A percentile compares a stretch with the other conserved stretches of the same genome.
Conservation (phyloP, 1,140 invertebrate genomes). For the Lepidurus couesii region DNA sequence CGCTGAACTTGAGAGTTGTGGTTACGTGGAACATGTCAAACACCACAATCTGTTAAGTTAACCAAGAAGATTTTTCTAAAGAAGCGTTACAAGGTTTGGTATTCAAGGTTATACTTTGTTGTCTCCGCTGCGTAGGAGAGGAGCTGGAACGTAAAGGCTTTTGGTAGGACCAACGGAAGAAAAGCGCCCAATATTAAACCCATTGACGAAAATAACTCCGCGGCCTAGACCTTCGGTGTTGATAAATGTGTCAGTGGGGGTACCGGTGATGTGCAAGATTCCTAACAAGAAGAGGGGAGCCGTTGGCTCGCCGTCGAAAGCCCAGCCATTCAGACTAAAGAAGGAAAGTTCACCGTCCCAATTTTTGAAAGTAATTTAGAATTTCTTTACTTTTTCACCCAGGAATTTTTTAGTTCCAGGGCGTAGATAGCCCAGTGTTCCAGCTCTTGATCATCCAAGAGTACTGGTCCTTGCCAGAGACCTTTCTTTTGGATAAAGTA, state of each 20-base stretch:
- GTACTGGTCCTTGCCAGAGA: constrained; percentile 47
- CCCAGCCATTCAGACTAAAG: constrained; percentile 23
- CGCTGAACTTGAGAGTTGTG: constrained; percentile 37
- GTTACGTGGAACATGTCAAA: constrained; percentile 40
- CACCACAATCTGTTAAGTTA: constrained; percentile 40
- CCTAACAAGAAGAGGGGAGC: constrained; percentile 28
- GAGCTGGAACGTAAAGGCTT: constrained; percentile 49
- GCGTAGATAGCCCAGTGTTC: constrained; percentile 49
- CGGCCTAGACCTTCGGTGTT: constrained; percentile 45
- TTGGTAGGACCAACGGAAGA: constrained; percentile 48
- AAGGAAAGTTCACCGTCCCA: constrained; percentile 36
- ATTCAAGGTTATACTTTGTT: constrained; percentile 43
- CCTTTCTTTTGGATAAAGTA: constrained; percentile 50
- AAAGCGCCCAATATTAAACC: constrained; percentile 51
- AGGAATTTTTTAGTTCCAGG: constrained; percentile 50
- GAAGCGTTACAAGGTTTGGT: constrained; percentile 16
- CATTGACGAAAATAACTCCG: constrained; percentile 50
- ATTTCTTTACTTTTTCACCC: constrained; percentile 41
- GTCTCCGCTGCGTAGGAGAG: constrained; percentile 43
- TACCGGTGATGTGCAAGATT: constrained; percentile 26
- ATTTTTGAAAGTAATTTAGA: neutral
- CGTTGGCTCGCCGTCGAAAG: neutral
- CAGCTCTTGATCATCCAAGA: constrained; percentile 46
- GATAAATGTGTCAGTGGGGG: constrained; percentile 44
- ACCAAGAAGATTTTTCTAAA: neutral